phyloP scores from a whole-genome alignment of 2,888 invertebrate species.

The Mesoligia furuncula region DNA sequence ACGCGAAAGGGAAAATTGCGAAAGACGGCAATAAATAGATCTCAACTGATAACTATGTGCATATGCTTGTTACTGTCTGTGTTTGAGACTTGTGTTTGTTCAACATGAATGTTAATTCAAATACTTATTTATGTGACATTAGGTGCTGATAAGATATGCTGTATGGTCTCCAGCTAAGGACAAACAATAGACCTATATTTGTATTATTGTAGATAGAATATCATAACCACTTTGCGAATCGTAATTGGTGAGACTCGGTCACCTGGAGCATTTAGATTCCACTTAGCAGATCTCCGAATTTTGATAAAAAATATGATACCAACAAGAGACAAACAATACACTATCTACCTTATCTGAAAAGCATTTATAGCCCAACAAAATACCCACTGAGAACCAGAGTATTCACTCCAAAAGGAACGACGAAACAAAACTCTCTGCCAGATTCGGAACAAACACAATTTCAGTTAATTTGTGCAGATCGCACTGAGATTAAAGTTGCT shows the following conservation, averaged over 20 bases:
- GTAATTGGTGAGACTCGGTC: background rate
- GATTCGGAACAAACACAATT: constrained; percentile 33
- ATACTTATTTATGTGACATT: constrained; percentile 2
- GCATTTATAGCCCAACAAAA: background rate
- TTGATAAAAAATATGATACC: background rate
- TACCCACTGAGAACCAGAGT: background rate
- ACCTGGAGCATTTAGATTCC: background rate
- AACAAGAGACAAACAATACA: background rate
- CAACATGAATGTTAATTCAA: constrained; percentile 21
- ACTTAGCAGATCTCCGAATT: background rate
- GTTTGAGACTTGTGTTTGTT: constrained; percentile 23
- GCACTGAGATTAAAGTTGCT: constrained; percentile 39
- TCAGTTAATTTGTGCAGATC: constrained; percentile 45
- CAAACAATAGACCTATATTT: background rate
- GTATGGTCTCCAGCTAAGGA: background rate
- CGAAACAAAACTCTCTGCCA: constrained; percentile 20
- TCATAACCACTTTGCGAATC: background rate
- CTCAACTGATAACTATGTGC: constrained; percentile 43
- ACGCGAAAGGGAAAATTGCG: constrained; percentile 55
- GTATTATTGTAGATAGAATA: too few species aligned
- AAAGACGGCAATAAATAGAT: constrained; percentile 45
- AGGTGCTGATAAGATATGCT: background rate
- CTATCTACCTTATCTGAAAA: background rate
- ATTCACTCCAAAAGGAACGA: constrained; percentile 12
- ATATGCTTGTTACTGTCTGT: constrained; percentile 20